These are phyloP conservation scores for Barypeithes pellucidus DNA, from an alignment of 2,888 invertebrate genomes.

Conservation along the genomic window DNA sequence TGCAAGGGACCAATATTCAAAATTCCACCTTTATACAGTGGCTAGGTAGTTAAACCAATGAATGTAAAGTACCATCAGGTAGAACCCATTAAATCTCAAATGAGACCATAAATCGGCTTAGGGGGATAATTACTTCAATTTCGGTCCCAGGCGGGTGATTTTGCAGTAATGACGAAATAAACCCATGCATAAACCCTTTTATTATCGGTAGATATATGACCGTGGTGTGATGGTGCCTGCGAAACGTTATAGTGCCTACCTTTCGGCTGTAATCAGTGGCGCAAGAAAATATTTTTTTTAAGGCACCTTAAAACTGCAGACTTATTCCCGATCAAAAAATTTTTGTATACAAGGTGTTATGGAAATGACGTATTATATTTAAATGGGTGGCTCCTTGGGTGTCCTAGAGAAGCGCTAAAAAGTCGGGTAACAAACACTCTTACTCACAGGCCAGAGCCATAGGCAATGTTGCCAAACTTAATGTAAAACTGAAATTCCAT, in stretches of 20 bases:
- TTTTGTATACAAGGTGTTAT: too few relatives aligned
- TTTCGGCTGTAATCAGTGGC: neutral
- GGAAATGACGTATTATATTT: too few relatives aligned
- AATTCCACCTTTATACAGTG: conserved; percentile 27
- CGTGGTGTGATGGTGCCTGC: conserved; percentile 11
- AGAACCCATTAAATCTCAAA: conserved; percentile 49
- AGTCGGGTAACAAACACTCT: too few relatives aligned
- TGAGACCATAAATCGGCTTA: conserved; percentile 52
- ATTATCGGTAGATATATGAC: conserved; percentile 33
- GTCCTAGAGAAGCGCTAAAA: too few relatives aligned
- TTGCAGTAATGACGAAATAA: conserved; percentile 43
- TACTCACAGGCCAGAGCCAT: too few relatives aligned
- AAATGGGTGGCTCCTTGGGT: too few relatives aligned
- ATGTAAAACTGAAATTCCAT: too few relatives aligned
- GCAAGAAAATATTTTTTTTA: neutral
- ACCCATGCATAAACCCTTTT: conserved; percentile 21
- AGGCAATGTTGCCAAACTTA: too few relatives aligned
- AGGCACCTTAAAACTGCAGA: too few relatives aligned
- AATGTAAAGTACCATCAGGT: conserved; percentile 53
- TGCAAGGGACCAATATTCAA: conserved; percentile 27
- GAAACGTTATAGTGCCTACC: neutral
- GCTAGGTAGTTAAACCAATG: conserved; percentile 45
- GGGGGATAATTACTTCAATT: conserved; percentile 52
- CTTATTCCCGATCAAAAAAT: too few relatives aligned
- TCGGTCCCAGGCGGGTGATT: conserved; percentile 42